phyloP scores from a whole-genome alignment of 2,888 invertebrate species.

The Eristalis tenax region DNA sequence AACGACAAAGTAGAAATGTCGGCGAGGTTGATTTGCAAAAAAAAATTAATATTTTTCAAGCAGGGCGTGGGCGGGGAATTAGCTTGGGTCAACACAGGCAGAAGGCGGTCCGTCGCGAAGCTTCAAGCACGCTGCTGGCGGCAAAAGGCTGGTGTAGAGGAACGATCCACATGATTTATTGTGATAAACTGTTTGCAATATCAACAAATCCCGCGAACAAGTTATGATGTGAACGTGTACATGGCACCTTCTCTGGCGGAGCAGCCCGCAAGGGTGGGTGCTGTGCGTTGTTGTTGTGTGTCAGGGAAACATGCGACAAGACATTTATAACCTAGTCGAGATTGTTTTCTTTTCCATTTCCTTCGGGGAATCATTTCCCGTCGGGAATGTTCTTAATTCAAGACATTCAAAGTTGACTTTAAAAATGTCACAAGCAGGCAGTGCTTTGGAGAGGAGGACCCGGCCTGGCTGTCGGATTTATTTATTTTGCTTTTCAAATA shows the following conservation, averaged over 20 bases:
- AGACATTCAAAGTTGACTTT: too few species aligned
- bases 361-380: background rate
- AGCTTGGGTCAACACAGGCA: background rate
- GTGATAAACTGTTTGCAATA: conserved; percentile 57
- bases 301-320: conserved; percentile 30
- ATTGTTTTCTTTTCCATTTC: background rate
- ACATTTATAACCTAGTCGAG: conserved; percentile 32
- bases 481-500: background rate
- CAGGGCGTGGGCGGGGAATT: background rate
- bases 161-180: conserved; percentile 47
- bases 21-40: background rate
- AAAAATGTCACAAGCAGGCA: too few species aligned
- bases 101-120: too few species aligned
- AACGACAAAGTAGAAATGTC: background rate
- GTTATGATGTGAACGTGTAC: conserved; percentile 42
- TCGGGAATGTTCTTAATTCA: too few species aligned
- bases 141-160: background rate
- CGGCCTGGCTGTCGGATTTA: too few species aligned
- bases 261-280: conserved; percentile 7
- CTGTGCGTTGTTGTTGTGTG: conserved; percentile 1
- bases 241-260: conserved; percentile 29
- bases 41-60: background rate
- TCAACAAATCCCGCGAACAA: conserved; percentile 49
- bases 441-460: too few species aligned
- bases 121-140: background rate